phyloP scores from a whole-genome alignment of 2,888 invertebrate species.

The Digitonthophagus gazella region DNA sequence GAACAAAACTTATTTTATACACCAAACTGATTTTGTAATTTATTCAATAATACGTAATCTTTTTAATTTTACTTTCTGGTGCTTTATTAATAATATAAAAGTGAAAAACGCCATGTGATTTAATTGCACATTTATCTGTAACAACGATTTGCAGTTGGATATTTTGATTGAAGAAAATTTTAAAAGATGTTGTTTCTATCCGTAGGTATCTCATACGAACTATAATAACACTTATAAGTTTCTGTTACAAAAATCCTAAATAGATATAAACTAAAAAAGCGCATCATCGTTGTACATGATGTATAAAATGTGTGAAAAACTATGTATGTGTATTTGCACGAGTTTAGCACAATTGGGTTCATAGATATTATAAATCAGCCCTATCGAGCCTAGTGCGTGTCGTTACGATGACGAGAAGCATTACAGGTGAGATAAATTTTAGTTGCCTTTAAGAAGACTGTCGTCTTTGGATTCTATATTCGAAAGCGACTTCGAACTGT shows the following conservation, averaged over 20 bases:
- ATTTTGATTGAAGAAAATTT: slow-evolving; percentile 24
- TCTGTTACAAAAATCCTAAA: slow-evolving; percentile 38
- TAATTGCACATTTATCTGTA: no score
- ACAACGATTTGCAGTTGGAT: background rate
- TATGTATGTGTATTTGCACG: slow-evolving; percentile 34
- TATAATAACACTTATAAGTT: slow-evolving; percentile 29
- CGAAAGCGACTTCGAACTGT: background rate
- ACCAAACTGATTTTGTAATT: no score
- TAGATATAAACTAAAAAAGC: slow-evolving; percentile 34
- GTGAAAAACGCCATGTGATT: background rate
- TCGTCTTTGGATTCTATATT: slow-evolving; percentile 25
- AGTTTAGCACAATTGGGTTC: slow-evolving; percentile 37
- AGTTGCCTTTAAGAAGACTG: slow-evolving; percentile 29
- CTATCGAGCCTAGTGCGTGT: slow-evolving; percentile 32
- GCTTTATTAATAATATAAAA: background rate
- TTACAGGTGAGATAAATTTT: slow-evolving; percentile 37
- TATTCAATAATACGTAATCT: no score
- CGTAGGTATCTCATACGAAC: slow-evolving; percentile 34
- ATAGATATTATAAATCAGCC: slow-evolving; percentile 30
- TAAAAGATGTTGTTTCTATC: slow-evolving; percentile 34
- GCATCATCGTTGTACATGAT: no score
- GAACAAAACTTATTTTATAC: no score
- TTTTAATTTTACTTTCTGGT: background rate
- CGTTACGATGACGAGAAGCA: slow-evolving; percentile 32
- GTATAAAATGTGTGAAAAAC: slow-evolving; percentile 32